A percentile compares a stretch with the other conserved stretches of the same genome.
phyloP scores from a whole-genome alignment of 1,140 invertebrate species.

The Orchestia grillus region DNA sequence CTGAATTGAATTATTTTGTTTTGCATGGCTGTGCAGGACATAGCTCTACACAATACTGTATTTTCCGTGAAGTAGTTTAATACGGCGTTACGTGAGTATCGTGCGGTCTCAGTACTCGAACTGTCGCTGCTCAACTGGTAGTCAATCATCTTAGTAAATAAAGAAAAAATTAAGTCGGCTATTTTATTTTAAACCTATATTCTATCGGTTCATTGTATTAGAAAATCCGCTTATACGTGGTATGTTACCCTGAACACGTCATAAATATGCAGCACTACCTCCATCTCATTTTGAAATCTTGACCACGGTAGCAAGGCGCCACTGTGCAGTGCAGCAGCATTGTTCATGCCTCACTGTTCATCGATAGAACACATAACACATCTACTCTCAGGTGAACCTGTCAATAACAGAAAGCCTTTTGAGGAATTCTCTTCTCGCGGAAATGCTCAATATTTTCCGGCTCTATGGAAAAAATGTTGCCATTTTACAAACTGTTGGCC shows the following conservation, averaged over 20 bases:
- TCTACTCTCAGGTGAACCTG: background rate
- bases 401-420: background rate
- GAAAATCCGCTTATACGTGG: background rate
- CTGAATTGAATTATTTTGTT: background rate
- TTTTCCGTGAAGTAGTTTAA: background rate
- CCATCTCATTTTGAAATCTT: no score
- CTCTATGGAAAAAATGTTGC: background rate
- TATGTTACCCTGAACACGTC: background rate
- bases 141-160: background rate
- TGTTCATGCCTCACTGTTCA: no score
- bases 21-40: background rate
- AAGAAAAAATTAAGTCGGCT: background rate
- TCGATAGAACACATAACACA: background rate
- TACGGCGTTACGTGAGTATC: background rate
- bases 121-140: background rate
- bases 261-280: background rate
- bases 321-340: no score
- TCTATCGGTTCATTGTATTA: background rate
- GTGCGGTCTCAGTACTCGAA: background rate
- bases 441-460: background rate
- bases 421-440: background rate
- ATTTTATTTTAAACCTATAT: background rate
- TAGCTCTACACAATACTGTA: background rate
- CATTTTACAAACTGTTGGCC: background rate
- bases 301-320: no score